A percentile compares a stretch with the other conserved stretches of the same genome.
phyloP scores from a whole-genome alignment of 2,888 invertebrate genomes.

The Punctoribates punctum region DNA sequence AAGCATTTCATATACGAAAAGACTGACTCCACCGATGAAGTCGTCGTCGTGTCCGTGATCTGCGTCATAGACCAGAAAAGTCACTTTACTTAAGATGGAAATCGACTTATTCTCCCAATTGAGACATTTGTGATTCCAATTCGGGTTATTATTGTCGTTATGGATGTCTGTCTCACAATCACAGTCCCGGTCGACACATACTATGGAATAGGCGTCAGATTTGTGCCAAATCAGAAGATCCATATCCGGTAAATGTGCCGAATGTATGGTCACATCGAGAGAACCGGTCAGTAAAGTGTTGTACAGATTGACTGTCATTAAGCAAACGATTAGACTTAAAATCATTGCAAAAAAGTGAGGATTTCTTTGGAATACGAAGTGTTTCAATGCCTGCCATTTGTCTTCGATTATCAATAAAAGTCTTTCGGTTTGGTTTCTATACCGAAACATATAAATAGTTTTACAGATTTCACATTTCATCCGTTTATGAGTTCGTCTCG shows the following conservation, averaged over 20 bases:
- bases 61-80: slow-evolving; percentile 39
- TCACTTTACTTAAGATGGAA: slow-evolving; percentile 34
- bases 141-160: slow-evolving; percentile 36
- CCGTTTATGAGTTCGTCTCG: not conserved
- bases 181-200: slow-evolving; percentile 37
- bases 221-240: slow-evolving; percentile 36
- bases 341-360: slow-evolving; percentile 3
- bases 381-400: slow-evolving; percentile 9
- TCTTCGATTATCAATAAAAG: not conserved
- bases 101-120: slow-evolving; percentile 38
- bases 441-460: slow-evolving; percentile 12
- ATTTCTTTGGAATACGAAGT: not conserved
- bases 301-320: slow-evolving; percentile 23
- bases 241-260: slow-evolving; percentile 37
- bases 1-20: slow-evolving; percentile 29
- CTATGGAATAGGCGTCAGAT: slow-evolving; percentile 38
- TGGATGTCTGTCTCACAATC: slow-evolving; percentile 37
- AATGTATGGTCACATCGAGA: slow-evolving; percentile 34
- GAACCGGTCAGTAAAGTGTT: slow-evolving; percentile 7
- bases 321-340: not conserved
- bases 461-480: slow-evolving; percentile 39
- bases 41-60: slow-evolving; percentile 38
- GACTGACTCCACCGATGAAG: slow-evolving; percentile 38
- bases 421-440: not conserved
- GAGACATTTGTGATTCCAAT: slow-evolving; percentile 36